Conservation (phyloP, 2,797 vertebrate species). For the Manis crassicaudata region DNA sequence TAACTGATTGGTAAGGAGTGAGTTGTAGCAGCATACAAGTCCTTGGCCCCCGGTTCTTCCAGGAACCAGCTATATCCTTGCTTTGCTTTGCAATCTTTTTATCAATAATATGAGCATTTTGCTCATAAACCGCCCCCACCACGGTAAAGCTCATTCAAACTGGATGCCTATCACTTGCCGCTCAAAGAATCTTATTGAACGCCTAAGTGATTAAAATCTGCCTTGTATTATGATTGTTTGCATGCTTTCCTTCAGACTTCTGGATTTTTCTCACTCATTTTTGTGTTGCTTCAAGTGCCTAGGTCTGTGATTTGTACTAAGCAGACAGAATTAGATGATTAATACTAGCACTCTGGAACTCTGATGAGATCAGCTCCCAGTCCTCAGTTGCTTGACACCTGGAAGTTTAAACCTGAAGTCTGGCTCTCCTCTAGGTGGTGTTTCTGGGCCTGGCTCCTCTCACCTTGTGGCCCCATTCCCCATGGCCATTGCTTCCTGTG, state of each 20-base stretch:
- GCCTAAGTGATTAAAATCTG: not conserved
- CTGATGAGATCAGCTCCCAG: not conserved
- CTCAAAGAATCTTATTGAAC: not conserved
- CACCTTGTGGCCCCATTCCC: not conserved
- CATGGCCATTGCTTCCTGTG: not conserved
- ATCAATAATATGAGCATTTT: not conserved
- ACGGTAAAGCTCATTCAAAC: conserved; percentile 13
- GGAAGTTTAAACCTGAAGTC: too few species aligned
- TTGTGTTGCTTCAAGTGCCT: not conserved
- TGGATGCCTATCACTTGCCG: not conserved
- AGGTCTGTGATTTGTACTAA: not conserved
- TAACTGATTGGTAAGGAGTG: not conserved
- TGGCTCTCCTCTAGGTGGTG: not conserved
- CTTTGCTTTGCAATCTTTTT: not conserved
- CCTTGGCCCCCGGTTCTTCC: not conserved
- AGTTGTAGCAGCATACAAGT: not conserved
- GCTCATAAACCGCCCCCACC: not conserved
- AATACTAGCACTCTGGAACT: not conserved
- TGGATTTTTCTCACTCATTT: not conserved
- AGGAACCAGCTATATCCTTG: not conserved
- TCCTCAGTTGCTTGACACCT: not conserved
- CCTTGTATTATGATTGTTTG: not conserved
- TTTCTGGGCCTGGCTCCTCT: not conserved
- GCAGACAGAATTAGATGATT: not conserved
- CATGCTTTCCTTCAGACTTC: conserved; percentile 1